A percentile compares a stretch with the other conserved stretches of the same genome.
Evolutionary conservation across 2,113 vertebrate genomes (phyloP).

Genomic region (Haplochromis burtoni): DNA sequence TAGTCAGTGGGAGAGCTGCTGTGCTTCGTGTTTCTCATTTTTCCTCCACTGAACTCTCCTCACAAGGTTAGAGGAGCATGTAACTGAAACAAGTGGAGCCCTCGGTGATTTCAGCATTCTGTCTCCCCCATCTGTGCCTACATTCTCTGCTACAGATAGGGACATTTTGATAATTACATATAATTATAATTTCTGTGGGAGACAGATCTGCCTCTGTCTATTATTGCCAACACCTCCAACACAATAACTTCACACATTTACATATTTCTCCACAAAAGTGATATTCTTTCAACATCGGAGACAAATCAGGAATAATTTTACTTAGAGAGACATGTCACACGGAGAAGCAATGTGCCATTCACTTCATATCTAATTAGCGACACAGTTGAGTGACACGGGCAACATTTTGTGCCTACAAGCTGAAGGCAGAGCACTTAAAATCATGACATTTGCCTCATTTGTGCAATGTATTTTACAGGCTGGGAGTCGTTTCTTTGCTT

Average conservation of each 20-base stretch:
- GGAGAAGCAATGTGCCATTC: slow-evolving; percentile 30
- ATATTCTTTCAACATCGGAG: slow-evolving; percentile 57
- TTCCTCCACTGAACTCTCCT: slow-evolving; percentile 32
- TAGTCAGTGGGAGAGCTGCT: slow-evolving; percentile 16
- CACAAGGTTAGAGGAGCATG: slow-evolving; percentile 60
- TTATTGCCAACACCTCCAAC: slow-evolving; percentile 67
- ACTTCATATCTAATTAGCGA: slow-evolving; percentile 40
- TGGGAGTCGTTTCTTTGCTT: slow-evolving; percentile 3
- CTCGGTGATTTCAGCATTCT: slow-evolving; percentile 51
- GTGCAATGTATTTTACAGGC: slow-evolving; percentile 2
- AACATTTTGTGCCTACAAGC: slow-evolving; percentile 36
- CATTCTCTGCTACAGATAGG: slow-evolving; percentile 63
- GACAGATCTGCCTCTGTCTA: slow-evolving; percentile 69
- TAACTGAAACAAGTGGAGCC: slow-evolving; percentile 60
- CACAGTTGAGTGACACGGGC: slow-evolving; percentile 32
- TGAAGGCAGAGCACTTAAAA: slow-evolving; percentile 10
- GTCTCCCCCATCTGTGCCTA: slow-evolving; percentile 60
- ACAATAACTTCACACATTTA: slow-evolving; percentile 68
- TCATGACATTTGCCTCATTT: slow-evolving; percentile 18
- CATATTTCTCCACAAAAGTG: slow-evolving; percentile 69
- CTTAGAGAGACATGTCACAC: slow-evolving; percentile 43
- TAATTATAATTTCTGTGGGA: slow-evolving; percentile 71
- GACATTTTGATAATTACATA: slow-evolving; percentile 68
- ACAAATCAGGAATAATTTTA: slow-evolving; percentile 53
- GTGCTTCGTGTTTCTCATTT: slow-evolving; percentile 19